Evolutionary conservation across 2,113 vertebrate species (phyloP), one percentile per base, ranked within the genome.

Genomic region (Nothoprocta perdicaria): DNA sequence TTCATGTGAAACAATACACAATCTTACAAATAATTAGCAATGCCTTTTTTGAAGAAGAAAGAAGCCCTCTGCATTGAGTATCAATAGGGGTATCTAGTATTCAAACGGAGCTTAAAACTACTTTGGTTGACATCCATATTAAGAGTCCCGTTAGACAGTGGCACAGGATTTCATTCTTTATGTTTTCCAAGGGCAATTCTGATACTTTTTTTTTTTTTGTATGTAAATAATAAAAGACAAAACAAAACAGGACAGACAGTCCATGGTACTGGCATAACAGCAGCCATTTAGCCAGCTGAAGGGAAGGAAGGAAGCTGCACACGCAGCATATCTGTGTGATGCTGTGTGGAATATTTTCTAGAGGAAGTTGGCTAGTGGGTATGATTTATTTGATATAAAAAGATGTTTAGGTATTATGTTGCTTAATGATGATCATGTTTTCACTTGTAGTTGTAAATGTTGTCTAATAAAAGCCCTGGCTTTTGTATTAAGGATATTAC

Each of bases 371-470:
- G 76, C 10, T 2, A 88, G 74, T 60, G 38, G 50, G 57, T 71
- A 40, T 62, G 75, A 41, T 87, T 80, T 80, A 16, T 94, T 89
- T 83, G 58, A 43, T 50, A 40, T 90, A 43, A 85, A 86, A 84
- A 92, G 58, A 67, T 93, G 45, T 76, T 88, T 89, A 94, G 73
- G 38, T 94, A 90, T 80, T 52, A 57, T 58, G 72, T 90, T 83
- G 40, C 60, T 91, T 95, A 86, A 86, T 75, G 75, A 53, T 95
- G 88, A 52, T 95, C 4, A 16, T 88, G 60, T 90, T 95, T 96
- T 80, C 45, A 55, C 46, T 91, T 68, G 22, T 66, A 81, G 61
- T 72, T 93, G 40, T 84, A 78, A 88, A 50, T 72, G 50, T 72
- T 92, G 65, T 78, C 52, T 93, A 68, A 79, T 91, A 89, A 94